Percentiles rank a stretch among this genome's conserved stretches.
These are phyloP conservation scores for Sisyra terminalis DNA, from an alignment of 2,888 invertebrate genomes.

Conservation along the genomic window DNA sequence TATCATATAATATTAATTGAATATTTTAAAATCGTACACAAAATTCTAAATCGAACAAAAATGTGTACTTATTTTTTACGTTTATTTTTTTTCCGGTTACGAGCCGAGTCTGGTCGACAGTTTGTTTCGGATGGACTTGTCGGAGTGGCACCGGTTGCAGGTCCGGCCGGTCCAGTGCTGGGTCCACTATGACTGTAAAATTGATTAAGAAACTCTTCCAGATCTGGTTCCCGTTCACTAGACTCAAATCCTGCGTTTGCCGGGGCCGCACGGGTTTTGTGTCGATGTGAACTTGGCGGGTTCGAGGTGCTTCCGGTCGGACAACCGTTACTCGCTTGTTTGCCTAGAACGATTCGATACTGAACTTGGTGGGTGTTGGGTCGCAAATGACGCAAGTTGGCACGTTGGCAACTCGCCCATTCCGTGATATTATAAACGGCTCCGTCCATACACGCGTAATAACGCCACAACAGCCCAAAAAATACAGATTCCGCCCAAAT, in stretches of 20 bases:
- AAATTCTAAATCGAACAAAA: not conserved
- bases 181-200: conserved; percentile 49
- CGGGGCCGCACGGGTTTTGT: not conserved
- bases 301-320: conserved; percentile 5
- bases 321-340: conserved; percentile 30
- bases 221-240: conserved; percentile 55
- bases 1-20: conserved; percentile 3
- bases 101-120: conserved; percentile 5
- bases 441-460: conserved; percentile 93
- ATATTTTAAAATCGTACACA: not conserved
- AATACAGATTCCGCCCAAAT: conserved; percentile 90
- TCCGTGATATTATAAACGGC: conserved; percentile 92
- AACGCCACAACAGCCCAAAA: conserved; percentile 83
- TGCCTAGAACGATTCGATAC: conserved; percentile 67
- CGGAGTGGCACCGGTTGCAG: conserved; percentile 18
- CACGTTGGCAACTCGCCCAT: conserved; percentile 90
- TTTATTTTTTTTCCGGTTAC: conserved; percentile 11
- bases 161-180: conserved; percentile 23
- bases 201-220: conserved; percentile 69
- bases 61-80: conserved; percentile 11
- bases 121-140: conserved; percentile 6
- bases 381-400: conserved; percentile 61
- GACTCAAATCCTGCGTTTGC: conserved; percentile 10
- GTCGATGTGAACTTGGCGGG: not conserved
- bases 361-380: conserved; percentile 86